A percentile compares a stretch with the other conserved stretches of the same genome.
These are phyloP conservation scores for Fregetta grallaria DNA, from an alignment of 2,113 vertebrate genomes.

Conservation along the genomic window DNA sequence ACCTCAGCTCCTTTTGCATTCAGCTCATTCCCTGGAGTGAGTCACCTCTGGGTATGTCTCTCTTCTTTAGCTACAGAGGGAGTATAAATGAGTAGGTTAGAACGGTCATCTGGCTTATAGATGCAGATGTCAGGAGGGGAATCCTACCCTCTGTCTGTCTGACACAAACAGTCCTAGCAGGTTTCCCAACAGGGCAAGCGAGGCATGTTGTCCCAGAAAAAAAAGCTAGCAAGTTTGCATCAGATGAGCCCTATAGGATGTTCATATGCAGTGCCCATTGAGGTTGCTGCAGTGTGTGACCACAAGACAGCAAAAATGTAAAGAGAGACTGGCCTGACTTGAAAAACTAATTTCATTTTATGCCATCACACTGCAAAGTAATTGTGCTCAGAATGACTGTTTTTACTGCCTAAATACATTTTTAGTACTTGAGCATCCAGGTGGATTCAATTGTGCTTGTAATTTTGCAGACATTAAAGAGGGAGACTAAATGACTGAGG, in stretches of 20 bases:
- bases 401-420: constrained; percentile 30
- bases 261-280: background rate
- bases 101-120: background rate
- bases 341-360: constrained; percentile 8
- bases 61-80: background rate
- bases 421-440: constrained; percentile 21
- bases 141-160: background rate
- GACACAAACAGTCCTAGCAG: background rate
- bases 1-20: background rate
- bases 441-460: constrained; percentile 12
- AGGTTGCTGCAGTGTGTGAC: background rate
- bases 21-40: background rate
- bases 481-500: background rate
- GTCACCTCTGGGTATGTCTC: background rate
- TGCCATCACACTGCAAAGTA: background rate
- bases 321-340: background rate
- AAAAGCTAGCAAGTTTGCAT: background rate
- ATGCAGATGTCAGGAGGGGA: background rate
- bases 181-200: background rate
- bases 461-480: constrained; percentile 28
- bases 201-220: background rate
- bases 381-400: constrained; percentile 1
- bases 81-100: background rate
- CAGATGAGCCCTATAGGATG: background rate
- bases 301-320: background rate